Evolutionary conservation across 2,113 vertebrate species (phyloP), one percentile per base, ranked within the genome.

Genomic region (Podiceps cristatus): DNA sequence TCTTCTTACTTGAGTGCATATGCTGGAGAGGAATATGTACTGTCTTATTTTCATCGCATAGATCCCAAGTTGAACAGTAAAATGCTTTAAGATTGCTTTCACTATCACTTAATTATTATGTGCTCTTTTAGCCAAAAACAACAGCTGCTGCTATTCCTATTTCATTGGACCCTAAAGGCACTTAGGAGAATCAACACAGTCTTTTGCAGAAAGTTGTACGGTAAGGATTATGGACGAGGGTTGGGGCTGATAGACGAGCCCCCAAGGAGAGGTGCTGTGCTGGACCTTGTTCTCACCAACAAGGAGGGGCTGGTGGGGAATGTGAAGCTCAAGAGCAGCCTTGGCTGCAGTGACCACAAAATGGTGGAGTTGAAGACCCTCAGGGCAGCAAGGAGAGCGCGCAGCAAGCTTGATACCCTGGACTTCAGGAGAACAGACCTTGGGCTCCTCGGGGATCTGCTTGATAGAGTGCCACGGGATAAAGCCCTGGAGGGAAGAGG

Each of bases 1-100:
- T 55, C 64, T 1, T 6, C 33, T 88, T 86, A 11, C 79, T 82
- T 37, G 63, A 79, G 35, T 42, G 13, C 18, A 13, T 69, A 31
- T 1, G 10, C 45, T 2, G 2, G 42, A 93, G 71, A 76, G 45
- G 31, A 81, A 31, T 18, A 16, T 37, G 42, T 67, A 10, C 12
- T 17, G 24, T 44, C 77, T 56, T 59, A 55, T 37, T 84, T 95
- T 86, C 71, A 69, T 62, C 72, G 79, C 72, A 22, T 35, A 64
- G 56, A 87, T 79, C 62, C 62, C 78, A 62, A 63, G 14, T 53
- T 8, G 17, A 93, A 59, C 47, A 80, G 64, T 84, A 59, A 90
- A 95, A 66, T 59, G 59, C 63, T 90, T 84, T 40, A 72, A 86
- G 92, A 44, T 73, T 78, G 28, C 80, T 94, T 97, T 82, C 5